phyloP scores from a whole-genome alignment of 2,888 invertebrate species.

The Falcaria lacertinaria region DNA sequence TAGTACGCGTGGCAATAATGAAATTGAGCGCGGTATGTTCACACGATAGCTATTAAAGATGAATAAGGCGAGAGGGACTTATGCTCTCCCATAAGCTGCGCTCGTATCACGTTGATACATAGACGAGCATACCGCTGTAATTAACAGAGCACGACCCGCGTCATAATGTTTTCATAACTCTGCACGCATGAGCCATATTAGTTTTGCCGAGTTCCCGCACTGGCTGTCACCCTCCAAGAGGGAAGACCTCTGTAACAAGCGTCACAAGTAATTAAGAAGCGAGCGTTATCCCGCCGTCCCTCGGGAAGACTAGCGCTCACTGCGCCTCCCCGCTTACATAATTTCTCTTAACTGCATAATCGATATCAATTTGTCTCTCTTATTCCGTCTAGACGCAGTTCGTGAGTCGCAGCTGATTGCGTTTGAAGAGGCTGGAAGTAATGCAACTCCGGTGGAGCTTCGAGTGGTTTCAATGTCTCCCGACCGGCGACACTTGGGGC shows the following conservation, averaged over 20 bases:
- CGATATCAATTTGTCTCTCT: slow-evolving; percentile 63
- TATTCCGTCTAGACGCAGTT: slow-evolving; percentile 55
- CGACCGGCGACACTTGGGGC: slow-evolving; percentile 13
- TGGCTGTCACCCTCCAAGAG: slow-evolving; percentile 10
- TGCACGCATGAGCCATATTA: slow-evolving; percentile 23
- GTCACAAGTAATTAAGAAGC: slow-evolving; percentile 71
- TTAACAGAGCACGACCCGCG: slow-evolving; percentile 43
- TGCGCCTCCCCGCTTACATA: slow-evolving; percentile 60
- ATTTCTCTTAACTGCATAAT: slow-evolving; percentile 73
- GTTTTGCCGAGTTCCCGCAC: slow-evolving; percentile 9
- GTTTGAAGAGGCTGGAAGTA: slow-evolving; percentile 36
- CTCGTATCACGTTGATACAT: slow-evolving; percentile 29
- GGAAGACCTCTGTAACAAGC: slow-evolving; percentile 55
- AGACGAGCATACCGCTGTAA: slow-evolving; percentile 36
- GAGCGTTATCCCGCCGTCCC: slow-evolving; percentile 48
- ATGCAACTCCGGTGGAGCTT: slow-evolving; percentile 18
- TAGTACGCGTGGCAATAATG: slow-evolving; percentile 11
- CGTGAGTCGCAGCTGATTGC: slow-evolving; percentile 43
- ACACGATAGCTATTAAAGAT: slow-evolving; percentile 12
- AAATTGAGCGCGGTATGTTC: slow-evolving; percentile 11
- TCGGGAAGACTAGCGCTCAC: slow-evolving; percentile 40
- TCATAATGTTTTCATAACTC: slow-evolving; percentile 52
- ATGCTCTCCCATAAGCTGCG: slow-evolving; percentile 21
- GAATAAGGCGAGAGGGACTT: slow-evolving; percentile 12
- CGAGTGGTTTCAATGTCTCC: slow-evolving; percentile 35